A percentile compares a stretch with the other conserved stretches of the same genome.
phyloP scores from a whole-genome alignment of 2,113 vertebrate species.

The Clupea harengus region DNA sequence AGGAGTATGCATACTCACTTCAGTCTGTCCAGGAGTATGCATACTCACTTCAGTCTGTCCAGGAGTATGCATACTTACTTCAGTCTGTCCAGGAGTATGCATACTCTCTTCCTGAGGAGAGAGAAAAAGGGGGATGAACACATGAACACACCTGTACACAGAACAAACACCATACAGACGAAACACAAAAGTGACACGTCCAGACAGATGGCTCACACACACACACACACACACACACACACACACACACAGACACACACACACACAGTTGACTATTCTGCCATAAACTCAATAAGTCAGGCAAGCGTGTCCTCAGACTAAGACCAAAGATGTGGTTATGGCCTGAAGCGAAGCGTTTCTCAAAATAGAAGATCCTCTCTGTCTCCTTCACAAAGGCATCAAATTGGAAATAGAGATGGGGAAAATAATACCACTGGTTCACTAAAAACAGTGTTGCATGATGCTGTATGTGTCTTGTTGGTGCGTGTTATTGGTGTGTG shows the following conservation, averaged over 20 bases:
- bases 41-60: too few species aligned
- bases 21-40: too few species aligned
- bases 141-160: background rate
- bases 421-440: background rate
- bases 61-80: background rate
- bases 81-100: background rate
- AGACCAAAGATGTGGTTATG: background rate
- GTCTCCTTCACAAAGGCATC: background rate
- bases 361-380: constrained; percentile 14
- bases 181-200: background rate
- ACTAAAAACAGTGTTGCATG: background rate
- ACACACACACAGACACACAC: background rate
- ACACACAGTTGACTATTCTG: constrained; percentile 11
- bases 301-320: constrained; percentile 13
- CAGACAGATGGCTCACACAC: background rate
- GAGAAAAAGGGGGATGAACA: background rate
- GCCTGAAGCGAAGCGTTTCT: background rate
- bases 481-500: too few species aligned
- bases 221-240: background rate
- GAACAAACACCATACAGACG: background rate
- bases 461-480: too few species aligned
- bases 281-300: background rate
- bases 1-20: too few species aligned
- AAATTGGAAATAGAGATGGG: background rate
- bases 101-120: background rate